A percentile compares a stretch with the other conserved stretches of the same genome.
Evolutionary conservation across 92 coral and sea anemone species (phyloP).

Genomic region (Phenganax marumi): DNA sequence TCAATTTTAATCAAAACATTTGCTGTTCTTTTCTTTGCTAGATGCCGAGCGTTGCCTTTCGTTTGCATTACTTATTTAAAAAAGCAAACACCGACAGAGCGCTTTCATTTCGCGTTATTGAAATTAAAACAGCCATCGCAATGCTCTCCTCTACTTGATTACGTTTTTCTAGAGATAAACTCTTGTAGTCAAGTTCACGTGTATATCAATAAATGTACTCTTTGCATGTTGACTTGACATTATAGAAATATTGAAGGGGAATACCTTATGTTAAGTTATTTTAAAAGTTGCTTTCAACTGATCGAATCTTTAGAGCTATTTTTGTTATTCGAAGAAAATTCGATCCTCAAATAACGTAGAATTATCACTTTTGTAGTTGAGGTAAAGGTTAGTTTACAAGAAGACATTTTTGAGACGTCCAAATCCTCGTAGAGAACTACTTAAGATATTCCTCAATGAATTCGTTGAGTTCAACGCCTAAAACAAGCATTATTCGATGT

Average conservation of each 20-base stretch:
- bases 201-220: background rate
- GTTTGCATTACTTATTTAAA: constrained; percentile 43
- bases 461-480: too few species aligned
- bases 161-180: constrained; percentile 5
- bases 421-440: too few species aligned
- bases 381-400: too few species aligned
- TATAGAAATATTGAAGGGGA: background rate
- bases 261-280: too few species aligned
- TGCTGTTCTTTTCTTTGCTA: constrained; percentile 29
- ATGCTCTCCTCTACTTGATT: constrained; percentile 34
- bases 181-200: background rate
- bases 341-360: too few species aligned
- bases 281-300: too few species aligned
- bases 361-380: too few species aligned
- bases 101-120: constrained; percentile 41
- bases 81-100: constrained; percentile 46
- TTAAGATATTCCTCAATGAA: too few species aligned
- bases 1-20: constrained; percentile 47
- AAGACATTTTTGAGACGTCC: too few species aligned
- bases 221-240: background rate
- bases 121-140: background rate
- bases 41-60: constrained; percentile 44
- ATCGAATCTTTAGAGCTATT: too few species aligned
- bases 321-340: too few species aligned
- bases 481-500: too few species aligned